Percentiles rank a stretch among this genome's conserved stretches.
Conservation (phyloP, 2,113 vertebrate genomes). For the Oxyura jamaicensis region DNA sequence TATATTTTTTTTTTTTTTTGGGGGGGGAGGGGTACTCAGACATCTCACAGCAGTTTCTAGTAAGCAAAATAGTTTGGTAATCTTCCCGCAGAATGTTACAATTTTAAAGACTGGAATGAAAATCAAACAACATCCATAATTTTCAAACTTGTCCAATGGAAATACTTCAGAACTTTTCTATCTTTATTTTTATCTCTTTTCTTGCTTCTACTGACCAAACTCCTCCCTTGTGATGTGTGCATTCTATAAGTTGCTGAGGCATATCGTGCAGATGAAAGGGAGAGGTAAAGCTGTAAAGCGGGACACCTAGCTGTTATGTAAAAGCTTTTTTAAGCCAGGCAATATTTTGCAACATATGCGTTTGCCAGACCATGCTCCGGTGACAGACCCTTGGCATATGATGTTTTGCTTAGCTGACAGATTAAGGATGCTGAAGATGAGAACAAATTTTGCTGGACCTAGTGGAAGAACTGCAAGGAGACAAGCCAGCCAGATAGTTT, state of each 20-base stretch:
- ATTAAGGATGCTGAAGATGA: slow-evolving; percentile 5
- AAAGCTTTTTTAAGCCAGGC: neutral
- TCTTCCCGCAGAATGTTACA: neutral
- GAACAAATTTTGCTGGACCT: slow-evolving; percentile 20
- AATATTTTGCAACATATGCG: neutral
- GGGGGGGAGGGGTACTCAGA: neutral
- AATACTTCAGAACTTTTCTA: neutral
- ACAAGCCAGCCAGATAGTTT: neutral
- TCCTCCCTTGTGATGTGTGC: neutral
- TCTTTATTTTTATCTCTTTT: neutral
- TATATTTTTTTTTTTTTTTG: too few species aligned
- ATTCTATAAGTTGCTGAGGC: neutral
- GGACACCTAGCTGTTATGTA: neutral
- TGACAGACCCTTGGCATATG: neutral
- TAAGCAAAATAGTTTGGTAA: neutral
- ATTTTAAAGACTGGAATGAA: neutral
- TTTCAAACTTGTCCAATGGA: neutral
- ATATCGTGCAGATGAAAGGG: neutral
- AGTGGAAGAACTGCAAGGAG: neutral
- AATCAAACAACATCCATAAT: neutral
- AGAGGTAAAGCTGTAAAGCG: neutral
- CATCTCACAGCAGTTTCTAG: neutral
- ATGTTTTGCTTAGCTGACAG: neutral
- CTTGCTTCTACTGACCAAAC: neutral
- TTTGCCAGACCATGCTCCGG: neutral